Conservation (phyloP, 2,888 invertebrate species). For the Deladenus siricidicola region DNA sequence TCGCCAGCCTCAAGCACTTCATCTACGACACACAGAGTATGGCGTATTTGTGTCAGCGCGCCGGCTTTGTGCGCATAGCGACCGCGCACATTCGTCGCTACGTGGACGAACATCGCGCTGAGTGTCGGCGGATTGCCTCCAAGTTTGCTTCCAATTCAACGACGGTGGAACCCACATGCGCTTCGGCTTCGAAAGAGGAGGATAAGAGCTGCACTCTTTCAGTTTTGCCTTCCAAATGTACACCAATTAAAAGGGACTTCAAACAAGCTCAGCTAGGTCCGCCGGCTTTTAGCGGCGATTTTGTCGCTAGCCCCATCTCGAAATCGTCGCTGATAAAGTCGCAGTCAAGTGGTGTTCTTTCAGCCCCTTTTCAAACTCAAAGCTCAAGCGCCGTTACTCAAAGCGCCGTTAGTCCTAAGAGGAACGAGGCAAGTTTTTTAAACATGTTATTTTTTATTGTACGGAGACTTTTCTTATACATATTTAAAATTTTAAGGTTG, state of each 20-base stretch:
- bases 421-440: background rate
- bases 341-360: background rate
- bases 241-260: no score
- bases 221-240: no score
- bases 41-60: conserved; percentile 7
- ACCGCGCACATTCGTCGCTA: background rate
- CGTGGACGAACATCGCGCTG: background rate
- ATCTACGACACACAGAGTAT: conserved; percentile 16
- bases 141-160: no score
- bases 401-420: background rate
- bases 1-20: conserved; percentile 8
- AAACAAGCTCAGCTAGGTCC: no score
- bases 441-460: background rate
- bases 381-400: no score
- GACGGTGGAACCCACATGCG: background rate
- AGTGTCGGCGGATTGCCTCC: no score
- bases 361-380: background rate
- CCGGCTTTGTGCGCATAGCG: background rate
- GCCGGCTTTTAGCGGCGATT: no score
- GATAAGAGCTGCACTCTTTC: no score
- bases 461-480: no score
- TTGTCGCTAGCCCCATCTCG: background rate
- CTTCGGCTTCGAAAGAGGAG: background rate
- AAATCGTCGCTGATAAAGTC: background rate
- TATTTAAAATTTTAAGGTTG: no score